Percentiles rank a stretch among this genome's conserved stretches.
These are phyloP conservation scores for Rhinella marina DNA, from an alignment of 2,797 vertebrate species.

Conservation along the genomic window DNA sequence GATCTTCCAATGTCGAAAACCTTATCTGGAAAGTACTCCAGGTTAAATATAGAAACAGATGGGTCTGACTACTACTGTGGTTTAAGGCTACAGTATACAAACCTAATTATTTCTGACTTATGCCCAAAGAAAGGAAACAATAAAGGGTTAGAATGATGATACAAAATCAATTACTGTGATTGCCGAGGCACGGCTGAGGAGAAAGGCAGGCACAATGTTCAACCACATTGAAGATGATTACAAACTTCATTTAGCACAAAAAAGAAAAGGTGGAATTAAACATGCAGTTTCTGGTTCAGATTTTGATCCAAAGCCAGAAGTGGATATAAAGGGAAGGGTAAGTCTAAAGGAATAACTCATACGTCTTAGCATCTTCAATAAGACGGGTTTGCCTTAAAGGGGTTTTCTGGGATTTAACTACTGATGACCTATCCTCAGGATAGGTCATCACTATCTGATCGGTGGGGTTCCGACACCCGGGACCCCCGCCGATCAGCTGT, in stretches of 20 bases:
- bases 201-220: not conserved
- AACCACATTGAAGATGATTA: not conserved
- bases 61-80: slow-evolving; percentile 3
- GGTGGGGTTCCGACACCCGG: no score
- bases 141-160: not conserved
- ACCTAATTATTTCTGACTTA: slow-evolving; percentile 15
- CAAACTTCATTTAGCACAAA: not conserved
- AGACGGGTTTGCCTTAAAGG: no score
- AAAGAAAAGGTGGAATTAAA: no score
- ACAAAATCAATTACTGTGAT: not conserved
- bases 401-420: no score
- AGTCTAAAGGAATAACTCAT: no score
- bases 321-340: no score
- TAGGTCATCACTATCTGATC: no score
- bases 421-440: no score
- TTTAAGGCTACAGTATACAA: slow-evolving; percentile 13
- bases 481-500: no score
- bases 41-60: slow-evolving; percentile 41
- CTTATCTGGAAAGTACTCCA: slow-evolving; percentile 19
- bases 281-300: no score
- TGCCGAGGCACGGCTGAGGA: not conserved
- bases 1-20: not conserved
- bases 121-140: slow-evolving; percentile 24
- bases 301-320: no score
- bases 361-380: no score